These are phyloP conservation scores for Prostheceraeus crozeri DNA, from an alignment of 2,888 invertebrate genomes.

Conservation along the genomic window DNA sequence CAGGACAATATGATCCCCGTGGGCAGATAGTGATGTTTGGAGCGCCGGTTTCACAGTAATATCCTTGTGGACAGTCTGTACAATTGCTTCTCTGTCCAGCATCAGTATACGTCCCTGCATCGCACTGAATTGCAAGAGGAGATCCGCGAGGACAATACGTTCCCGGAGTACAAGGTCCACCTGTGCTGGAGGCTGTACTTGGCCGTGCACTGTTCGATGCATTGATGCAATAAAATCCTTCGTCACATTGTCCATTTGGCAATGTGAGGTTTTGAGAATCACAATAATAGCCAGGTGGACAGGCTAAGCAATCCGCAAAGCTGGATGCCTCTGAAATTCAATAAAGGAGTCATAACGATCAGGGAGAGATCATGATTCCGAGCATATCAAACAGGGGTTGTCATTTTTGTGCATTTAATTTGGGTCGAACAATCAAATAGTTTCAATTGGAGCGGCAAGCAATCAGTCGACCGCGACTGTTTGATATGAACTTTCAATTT, in stretches of 20 bases:
- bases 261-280: conserved; percentile 43
- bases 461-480: too few relatives aligned
- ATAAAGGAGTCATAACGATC: too few relatives aligned
- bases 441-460: too few relatives aligned
- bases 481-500: too few relatives aligned
- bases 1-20: background rate
- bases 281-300: conserved; percentile 50
- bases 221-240: conserved; percentile 53
- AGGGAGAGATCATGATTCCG: too few relatives aligned
- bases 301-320: conserved; percentile 34
- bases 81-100: conserved; percentile 46
- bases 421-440: too few relatives aligned
- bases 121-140: conserved; percentile 45
- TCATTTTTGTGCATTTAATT: too few relatives aligned
- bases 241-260: conserved; percentile 47
- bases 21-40: conserved; percentile 38
- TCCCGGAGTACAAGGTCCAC: conserved; percentile 51
- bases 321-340: conserved; percentile 31
- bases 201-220: conserved; percentile 45
- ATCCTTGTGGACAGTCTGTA: conserved; percentile 47
- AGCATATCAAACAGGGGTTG: too few relatives aligned
- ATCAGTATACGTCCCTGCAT: conserved; percentile 48
- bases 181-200: too few relatives aligned
- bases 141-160: conserved; percentile 50
- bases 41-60: conserved; percentile 49